phyloP scores from a whole-genome alignment of 2,113 vertebrate genomes.

The Nicator chloris region DNA sequence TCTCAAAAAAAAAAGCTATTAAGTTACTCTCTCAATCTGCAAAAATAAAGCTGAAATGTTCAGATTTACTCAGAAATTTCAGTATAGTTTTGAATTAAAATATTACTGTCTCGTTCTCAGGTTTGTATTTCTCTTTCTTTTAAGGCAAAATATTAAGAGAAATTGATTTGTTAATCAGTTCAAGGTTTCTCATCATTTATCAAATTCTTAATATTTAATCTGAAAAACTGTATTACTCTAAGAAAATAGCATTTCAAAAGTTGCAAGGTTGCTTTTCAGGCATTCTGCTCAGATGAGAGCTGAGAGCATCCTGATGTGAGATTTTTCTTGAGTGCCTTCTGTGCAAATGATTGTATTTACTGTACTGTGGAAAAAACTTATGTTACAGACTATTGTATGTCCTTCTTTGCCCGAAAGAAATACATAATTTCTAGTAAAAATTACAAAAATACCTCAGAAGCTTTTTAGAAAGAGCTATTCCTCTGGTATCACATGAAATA shows the following conservation, averaged over 20 bases:
- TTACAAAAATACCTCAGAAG: not conserved
- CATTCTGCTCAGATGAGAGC: not conserved
- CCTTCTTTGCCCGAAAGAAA: not conserved
- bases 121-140: not conserved
- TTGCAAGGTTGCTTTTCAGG: not conserved
- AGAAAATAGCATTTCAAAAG: conserved; percentile 1
- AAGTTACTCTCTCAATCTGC: not conserved
- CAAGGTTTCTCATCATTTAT: not conserved
- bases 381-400: not conserved
- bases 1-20: not conserved
- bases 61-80: not conserved
- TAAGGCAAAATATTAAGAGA: not conserved
- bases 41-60: not conserved
- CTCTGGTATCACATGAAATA: not conserved
- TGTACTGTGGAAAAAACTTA: not conserved
- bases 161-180: not conserved
- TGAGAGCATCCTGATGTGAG: not conserved
- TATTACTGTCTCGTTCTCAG: not conserved
- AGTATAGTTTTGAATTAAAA: not conserved
- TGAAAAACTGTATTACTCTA: not conserved
- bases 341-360: not conserved
- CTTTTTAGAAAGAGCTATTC: not conserved
- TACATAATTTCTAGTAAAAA: conserved; percentile 1
- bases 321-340: conserved; percentile 5
- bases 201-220: not conserved